Evolutionary conservation across 2,113 vertebrate species (phyloP), one percentile per base, ranked within the genome.

Genomic region (Nothobranchius furzeri): DNA sequence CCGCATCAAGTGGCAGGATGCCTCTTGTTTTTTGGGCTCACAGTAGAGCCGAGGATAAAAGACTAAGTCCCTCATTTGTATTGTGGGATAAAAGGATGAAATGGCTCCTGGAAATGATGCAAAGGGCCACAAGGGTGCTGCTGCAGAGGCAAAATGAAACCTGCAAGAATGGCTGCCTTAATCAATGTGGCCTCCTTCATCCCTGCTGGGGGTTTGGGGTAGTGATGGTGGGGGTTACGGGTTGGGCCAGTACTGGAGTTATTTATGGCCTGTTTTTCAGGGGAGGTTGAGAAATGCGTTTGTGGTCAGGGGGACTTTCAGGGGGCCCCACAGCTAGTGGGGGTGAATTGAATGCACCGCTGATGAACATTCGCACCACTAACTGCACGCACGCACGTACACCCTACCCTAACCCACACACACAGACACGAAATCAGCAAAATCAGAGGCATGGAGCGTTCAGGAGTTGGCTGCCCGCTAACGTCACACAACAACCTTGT

Each of bases 1-100:
- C 37, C 0, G 55, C 61, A 71, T 72, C 30, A 76, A 82, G 64
- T 75, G 60, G 65, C 58, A 56, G 53, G 13, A 15, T 68, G 61
- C 47, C 42, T 56, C 20, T 60, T 47, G 17, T 64, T 30, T 30
- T 64, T 66, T 62, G 45, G 69, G 68, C 70, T 60, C 17, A 66
- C 45, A 10, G 63, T 56, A 63, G 51, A 81, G 79, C 79, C 60
- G 54, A 75, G 79, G 77, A 83, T 83, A 70, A 83, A 47, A 55
- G 50, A 13, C 42, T 70, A 67, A 82, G 83, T 74, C 80, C 83
- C 62, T 79, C 55, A 51, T 77, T 85, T 85, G 72, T 81, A 69
- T 75, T 56, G 69, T 15, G 56, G 84, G 82, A 81, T 82, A 53
- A 72, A 64, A 10, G n/a, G 59, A 77, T n/a, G 82, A 74, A 74